phyloP scores from a whole-genome alignment of 2,797 vertebrate genomes.

The Peromyscus attwateri region DNA sequence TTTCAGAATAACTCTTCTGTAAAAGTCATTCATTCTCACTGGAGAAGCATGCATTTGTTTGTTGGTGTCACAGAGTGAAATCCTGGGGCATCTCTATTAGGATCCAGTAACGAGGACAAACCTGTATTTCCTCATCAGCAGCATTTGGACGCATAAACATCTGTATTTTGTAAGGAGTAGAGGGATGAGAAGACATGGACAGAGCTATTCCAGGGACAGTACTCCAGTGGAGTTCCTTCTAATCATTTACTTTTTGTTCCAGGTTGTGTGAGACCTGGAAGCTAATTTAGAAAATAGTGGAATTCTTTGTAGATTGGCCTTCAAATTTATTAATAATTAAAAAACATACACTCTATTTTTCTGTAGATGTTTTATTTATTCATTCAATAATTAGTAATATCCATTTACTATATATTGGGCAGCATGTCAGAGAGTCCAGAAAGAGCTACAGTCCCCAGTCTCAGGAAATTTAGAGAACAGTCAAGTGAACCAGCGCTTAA shows the following conservation, averaged over 20 bases:
- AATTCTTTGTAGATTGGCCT: neutral
- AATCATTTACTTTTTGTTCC: neutral
- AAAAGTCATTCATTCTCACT: neutral
- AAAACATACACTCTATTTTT: neutral
- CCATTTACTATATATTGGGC: neutral
- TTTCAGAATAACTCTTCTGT: neutral
- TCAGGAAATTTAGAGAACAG: neutral
- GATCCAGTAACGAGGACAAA: neutral
- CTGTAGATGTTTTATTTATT: neutral
- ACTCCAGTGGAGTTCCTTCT: neutral
- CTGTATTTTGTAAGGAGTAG: neutral
- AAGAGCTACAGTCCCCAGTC: no score
- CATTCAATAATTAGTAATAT: neutral
- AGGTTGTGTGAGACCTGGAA: neutral
- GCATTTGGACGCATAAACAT: neutral
- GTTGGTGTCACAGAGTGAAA: neutral
- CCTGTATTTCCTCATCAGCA: neutral
- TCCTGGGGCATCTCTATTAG: neutral
- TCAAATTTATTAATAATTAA: neutral
- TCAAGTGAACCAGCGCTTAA: neutral
- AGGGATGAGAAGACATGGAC: neutral
- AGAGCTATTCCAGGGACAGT: neutral
- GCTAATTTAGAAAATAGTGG: neutral
- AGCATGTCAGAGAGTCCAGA: neutral
- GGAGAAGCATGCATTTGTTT: neutral